These are phyloP conservation scores for Drosophila cognata DNA, from an alignment of 2,888 invertebrate genomes.

Conservation along the genomic window DNA sequence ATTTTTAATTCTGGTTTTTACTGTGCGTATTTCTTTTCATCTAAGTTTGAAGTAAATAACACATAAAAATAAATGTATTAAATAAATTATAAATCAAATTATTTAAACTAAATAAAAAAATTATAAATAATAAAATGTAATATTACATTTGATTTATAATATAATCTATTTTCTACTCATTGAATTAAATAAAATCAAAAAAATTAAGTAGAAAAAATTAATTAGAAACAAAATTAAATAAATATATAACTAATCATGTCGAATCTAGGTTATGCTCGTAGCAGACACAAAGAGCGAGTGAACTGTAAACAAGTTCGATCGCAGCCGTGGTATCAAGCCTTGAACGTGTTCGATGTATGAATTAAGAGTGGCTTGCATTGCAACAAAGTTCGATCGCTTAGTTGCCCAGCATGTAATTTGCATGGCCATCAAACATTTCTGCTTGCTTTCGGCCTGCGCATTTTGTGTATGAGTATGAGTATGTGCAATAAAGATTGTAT, in stretches of 20 bases:
- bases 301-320: neutral
- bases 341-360: neutral
- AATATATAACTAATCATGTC: neutral
- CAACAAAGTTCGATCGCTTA: neutral
- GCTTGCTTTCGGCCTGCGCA: neutral
- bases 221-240: neutral
- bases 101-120: too few relatives aligned
- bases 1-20: too few relatives aligned
- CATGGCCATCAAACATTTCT: neutral
- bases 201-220: neutral
- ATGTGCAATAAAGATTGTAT: neutral
- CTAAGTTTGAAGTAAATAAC: too few relatives aligned
- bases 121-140: too few relatives aligned
- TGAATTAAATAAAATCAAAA: neutral
- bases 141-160: too few relatives aligned
- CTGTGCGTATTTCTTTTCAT: too few relatives aligned
- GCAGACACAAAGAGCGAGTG: neutral
- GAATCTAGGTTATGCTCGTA: neutral
- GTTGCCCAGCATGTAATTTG: neutral
- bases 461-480: too few relatives aligned
- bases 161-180: neutral
- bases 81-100: too few relatives aligned
- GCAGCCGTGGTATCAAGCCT: neutral
- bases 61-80: too few relatives aligned
- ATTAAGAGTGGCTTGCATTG: neutral